These are phyloP conservation scores for Myotis yumanensis DNA, from an alignment of 2,113 vertebrate genomes.

Conservation along the genomic window DNA sequence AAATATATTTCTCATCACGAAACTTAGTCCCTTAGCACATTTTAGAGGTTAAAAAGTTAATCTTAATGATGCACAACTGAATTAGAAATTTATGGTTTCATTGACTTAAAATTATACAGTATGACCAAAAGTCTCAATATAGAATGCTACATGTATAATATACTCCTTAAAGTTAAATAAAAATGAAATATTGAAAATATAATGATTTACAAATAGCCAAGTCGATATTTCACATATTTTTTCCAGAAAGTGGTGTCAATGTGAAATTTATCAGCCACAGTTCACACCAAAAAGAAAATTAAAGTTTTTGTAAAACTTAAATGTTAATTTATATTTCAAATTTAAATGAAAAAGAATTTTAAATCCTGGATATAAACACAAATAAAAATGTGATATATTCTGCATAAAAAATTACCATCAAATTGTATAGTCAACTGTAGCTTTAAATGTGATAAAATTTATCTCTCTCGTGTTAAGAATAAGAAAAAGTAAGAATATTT, in stretches of 20 bases:
- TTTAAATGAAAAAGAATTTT: not conserved
- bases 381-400: not conserved
- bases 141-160: not conserved
- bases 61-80: slow-evolving; percentile 10
- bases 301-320: not conserved
- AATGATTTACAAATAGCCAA: not conserved
- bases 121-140: not conserved
- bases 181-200: not conserved
- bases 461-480: not conserved
- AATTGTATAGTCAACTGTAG: not conserved
- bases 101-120: slow-evolving; percentile 32
- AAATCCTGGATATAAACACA: not conserved
- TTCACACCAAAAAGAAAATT: not conserved
- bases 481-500: not conserved
- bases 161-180: not conserved
- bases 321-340: not conserved
- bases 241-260: not conserved
- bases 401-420: not conserved
- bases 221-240: not conserved
- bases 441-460: not conserved
- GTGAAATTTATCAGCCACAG: not conserved
- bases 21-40: slow-evolving; percentile 31
- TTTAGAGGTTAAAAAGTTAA: slow-evolving; percentile 51
- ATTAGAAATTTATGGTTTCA: slow-evolving; percentile 58
- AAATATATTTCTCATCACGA: slow-evolving; percentile 47